Evolutionary conservation across 2,797 vertebrate genomes (phyloP), one percentile per base, ranked within the genome.

Genomic region (Anabacerthia variegaticeps): DNA sequence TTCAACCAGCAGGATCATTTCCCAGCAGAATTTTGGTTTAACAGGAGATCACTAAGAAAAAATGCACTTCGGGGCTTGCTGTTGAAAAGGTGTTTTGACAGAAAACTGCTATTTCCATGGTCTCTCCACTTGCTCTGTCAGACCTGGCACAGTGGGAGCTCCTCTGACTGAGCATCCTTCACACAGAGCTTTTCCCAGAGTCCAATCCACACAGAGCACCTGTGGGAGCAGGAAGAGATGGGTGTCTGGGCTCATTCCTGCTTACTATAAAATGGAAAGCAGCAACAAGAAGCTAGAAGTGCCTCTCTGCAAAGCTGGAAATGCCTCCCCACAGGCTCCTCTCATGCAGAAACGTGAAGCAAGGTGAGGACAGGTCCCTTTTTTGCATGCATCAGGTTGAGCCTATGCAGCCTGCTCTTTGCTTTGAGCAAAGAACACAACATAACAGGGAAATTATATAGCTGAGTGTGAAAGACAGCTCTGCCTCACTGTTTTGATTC

Each of bases 1-100:
- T 95, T 89, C 36, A 93, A 96, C 86, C 89, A 95, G 91, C 81
- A 81, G 23, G 3, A 93, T 89, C 67, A 37, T 55, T 93, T 91
- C 95, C 92, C 81, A 88, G 86, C 23, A 49, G 89, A 93, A 91
- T 92, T 93, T 69, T 92, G 55, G 73, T 94, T 91, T 94, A 89
- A 94, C 93, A 91, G 74, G 87, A 85, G 81, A 76, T 75, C 10
- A 3, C 94, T 92, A 91, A 87, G 93, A 93, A 96, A 87, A 95
- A 95, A 92, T 3, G 14, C 8, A 9, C 76, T 92, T 75, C 81
- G 36, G 92, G 83, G 71, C 71, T 89, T 81, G 62, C 80, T 78
- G 91, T 63, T 66, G 77, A 69, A 79, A 90, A 93, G 51, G 58
- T 86, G 80, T 93, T 95, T 93, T 87, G 86, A 73, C 84, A 89